These are phyloP conservation scores for Drosophila paramelanica DNA, from an alignment of 2,888 invertebrate species.

Conservation along the genomic window DNA sequence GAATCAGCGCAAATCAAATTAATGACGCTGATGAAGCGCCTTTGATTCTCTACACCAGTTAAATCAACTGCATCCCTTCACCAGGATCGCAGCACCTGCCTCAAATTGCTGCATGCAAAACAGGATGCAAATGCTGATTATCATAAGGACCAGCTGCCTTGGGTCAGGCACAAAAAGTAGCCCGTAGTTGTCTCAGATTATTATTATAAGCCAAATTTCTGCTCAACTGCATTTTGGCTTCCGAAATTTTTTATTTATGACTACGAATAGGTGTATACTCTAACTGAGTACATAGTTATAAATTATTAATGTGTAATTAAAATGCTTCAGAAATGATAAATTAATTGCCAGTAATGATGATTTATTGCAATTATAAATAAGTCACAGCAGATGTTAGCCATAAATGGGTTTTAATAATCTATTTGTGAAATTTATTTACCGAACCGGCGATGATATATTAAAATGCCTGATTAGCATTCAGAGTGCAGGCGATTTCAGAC, in stretches of 20 bases:
- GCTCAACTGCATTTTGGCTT: background rate
- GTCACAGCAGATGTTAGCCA: too few species aligned
- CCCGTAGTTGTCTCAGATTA: slow-evolving; percentile 9
- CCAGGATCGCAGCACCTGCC: slow-evolving; percentile 31
- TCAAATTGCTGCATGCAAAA: slow-evolving; percentile 39
- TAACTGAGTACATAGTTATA: too few species aligned
- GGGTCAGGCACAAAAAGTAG: background rate
- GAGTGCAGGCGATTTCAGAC: background rate
- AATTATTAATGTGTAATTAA: too few species aligned
- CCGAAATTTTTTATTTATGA: too few species aligned
- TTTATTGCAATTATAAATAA: too few species aligned
- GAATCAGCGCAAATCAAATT: slow-evolving; percentile 59
- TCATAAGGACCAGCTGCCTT: slow-evolving; percentile 12
- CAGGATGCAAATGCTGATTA: slow-evolving; percentile 40
- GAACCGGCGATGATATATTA: background rate
- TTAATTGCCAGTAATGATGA: too few species aligned
- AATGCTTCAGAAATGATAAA: too few species aligned
- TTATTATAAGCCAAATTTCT: slow-evolving; percentile 4
- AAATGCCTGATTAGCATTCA: background rate
- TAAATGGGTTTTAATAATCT: too few species aligned
- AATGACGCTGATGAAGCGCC: slow-evolving; percentile 57
- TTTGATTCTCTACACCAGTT: slow-evolving; percentile 51
- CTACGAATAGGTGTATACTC: too few species aligned
- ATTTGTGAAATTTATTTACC: background rate
- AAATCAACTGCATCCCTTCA: slow-evolving; percentile 37